Conservation (phyloP, 2,888 invertebrate genomes). For the Stenodema calcarata region DNA sequence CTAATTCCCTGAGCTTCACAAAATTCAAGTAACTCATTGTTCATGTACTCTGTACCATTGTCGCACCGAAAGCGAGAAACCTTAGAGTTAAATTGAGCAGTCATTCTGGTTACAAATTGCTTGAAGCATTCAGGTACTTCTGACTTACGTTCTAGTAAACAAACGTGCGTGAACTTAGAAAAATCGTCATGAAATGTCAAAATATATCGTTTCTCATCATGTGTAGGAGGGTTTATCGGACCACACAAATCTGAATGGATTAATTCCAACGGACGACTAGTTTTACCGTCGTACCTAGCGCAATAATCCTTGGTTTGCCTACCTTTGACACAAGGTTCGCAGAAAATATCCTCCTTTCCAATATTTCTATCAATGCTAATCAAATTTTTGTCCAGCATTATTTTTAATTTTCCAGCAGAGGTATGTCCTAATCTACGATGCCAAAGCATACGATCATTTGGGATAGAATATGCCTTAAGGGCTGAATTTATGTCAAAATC, state of each 20-base stretch:
- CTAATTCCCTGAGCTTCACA: slow-evolving; percentile 48
- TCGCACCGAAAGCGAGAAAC: slow-evolving; percentile 46
- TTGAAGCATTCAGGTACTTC: slow-evolving; percentile 44
- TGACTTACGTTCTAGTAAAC: slow-evolving; percentile 29
- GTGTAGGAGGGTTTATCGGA: slow-evolving; percentile 53
- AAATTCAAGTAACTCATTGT: slow-evolving; percentile 34
- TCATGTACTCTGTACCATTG: slow-evolving; percentile 52
- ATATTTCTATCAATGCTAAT: too few relatives aligned
- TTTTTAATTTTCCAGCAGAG: too few relatives aligned
- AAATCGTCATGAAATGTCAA: slow-evolving; percentile 46
- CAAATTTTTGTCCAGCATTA: too few relatives aligned
- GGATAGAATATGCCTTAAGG: too few relatives aligned
- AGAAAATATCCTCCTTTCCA: too few relatives aligned
- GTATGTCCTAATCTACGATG: too few relatives aligned
- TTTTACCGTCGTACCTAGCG: not conserved
- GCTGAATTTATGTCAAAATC: too few relatives aligned
- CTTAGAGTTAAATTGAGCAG: not conserved
- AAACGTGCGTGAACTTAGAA: slow-evolving; percentile 37
- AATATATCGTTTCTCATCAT: not conserved
- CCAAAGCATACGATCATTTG: too few relatives aligned
- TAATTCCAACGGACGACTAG: slow-evolving; percentile 48
- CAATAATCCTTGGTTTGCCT: not conserved
- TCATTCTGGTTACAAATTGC: not conserved
- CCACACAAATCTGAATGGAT: slow-evolving; percentile 57
- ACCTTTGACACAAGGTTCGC: not conserved